Evolutionary conservation across 2,888 invertebrate species (phyloP), one percentile per base, ranked within the genome.

Genomic region (Neuroscelio doddi): DNA sequence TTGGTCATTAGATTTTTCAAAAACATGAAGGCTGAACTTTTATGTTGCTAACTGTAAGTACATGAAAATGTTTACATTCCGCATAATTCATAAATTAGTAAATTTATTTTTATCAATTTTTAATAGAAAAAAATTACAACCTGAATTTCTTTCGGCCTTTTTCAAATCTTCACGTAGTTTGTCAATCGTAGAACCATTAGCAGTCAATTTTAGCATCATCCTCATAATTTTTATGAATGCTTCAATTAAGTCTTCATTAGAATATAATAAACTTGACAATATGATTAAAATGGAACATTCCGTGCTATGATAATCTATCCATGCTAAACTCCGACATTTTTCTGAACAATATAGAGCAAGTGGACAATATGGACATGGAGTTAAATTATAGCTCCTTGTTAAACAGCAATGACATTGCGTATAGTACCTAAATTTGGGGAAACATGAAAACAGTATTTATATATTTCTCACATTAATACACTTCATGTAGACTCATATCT

Each of bases 401-500:
- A 84, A 65, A 51, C 84, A 84, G 45, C 82, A 73, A 64, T 83
- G 80, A 65, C 84, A 84, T 59, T 84, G 84, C 3, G 84, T 84
- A 53, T 83, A 83, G 63, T 76, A 80, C 61, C 84, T 84, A n/a
- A n/a, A n/a, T n/a, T n/a, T n/a, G n/a, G n/a, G n/a, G n/a, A n/a
- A n/a, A n/a, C n/a, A n/a, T n/a, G n/a, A n/a, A n/a, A n/a, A n/a
- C n/a, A n/a, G n/a, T n/a, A n/a, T n/a, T n/a, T n/a, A n/a, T n/a
- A n/a, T n/a, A n/a, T n/a, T n/a, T n/a, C n/a, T n/a, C n/a, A n/a
- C n/a, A n/a, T n/a, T n/a, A n/a, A n/a, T n/a, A n/a, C n/a, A n/a
- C n/a, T n/a, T n/a, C n/a, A n/a, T n/a, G n/a, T n/a, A n/a, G n/a
- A n/a, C n/a, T n/a, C n/a, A n/a, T n/a, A n/a, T n/a, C n/a, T n/a